Evolutionary conservation across 2,888 invertebrate genomes (phyloP), one percentile per base, ranked within the genome.

Genomic region (Eupithecia tripunctaria): DNA sequence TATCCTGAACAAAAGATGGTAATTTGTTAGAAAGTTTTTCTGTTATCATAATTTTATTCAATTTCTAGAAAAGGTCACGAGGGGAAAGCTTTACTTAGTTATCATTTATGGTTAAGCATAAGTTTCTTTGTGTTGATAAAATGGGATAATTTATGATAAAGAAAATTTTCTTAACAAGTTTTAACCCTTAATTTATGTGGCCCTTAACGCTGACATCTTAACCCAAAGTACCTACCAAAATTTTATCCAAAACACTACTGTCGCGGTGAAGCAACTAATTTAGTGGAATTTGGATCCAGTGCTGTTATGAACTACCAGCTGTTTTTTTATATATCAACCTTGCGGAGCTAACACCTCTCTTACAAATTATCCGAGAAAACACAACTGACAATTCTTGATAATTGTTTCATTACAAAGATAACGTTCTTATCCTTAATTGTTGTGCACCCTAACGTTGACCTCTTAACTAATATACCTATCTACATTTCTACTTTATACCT

Each of bases 1-100:
- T 74, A 73, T 21, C 71, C 64, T 14, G 67, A 64, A 38, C 63
- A 63, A 47, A 66, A 43, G 66, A 47, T 29, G 43, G 21, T 14
- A 66, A 43, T 66, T 78, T 25, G 21, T 38, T 38, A 25, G 8
- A 36, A 64, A 21, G 14, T 15, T 41, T 38, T 41, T 21, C 12
- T 64, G 15, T 15, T 14, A 18, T 60, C 29, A 60, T 60, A 60
- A 60, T 18, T 63, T 38, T 14, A 25, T 64, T 63, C 29, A 64
- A 64, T 64, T 64, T 38, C 6, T 25, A 63, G 14, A 15, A 64
- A 64, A 21, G 38, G n/a, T 36, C 36, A 12, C 32, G 12, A 25
- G 32, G 32, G 21, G 21, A 41, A 12, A 64, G 15, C 8, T 25
- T 0, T 25, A 12, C 56, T 56, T 25, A 14, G 25, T 56, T 25